phyloP scores from a whole-genome alignment of 23 tunicate genomes.

The Halocynthia aurantium region DNA sequence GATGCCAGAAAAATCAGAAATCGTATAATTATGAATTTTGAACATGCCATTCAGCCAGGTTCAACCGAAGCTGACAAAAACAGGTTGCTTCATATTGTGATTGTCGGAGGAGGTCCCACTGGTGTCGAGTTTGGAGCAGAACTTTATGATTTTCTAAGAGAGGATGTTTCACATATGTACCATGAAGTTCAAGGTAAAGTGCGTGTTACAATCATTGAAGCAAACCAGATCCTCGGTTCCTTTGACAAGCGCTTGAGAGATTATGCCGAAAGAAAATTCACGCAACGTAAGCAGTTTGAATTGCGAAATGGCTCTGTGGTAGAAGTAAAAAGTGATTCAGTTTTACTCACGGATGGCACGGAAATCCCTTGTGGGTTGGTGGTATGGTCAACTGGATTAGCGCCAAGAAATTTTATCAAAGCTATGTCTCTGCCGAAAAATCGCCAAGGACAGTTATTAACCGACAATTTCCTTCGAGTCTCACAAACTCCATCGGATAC shows the following conservation, averaged over 20 bases:
- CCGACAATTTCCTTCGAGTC: constrained; percentile 46
- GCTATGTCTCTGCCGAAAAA: constrained; percentile 46
- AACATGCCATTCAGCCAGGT: constrained; percentile 64
- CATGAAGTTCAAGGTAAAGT: constrained; percentile 52
- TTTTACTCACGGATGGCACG: constrained; percentile 53
- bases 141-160: constrained; percentile 74
- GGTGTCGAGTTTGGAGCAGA: constrained; percentile 96
- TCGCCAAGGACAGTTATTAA: constrained; percentile 50
- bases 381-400: constrained; percentile 90
- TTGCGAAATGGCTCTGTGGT: constrained; percentile 57
- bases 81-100: constrained; percentile 67
- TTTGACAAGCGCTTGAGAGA: constrained; percentile 69
- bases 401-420: constrained; percentile 65
- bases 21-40: constrained; percentile 73
- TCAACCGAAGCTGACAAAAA: constrained; percentile 51
- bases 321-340: constrained; percentile 45
- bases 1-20: constrained; percentile 78
- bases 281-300: constrained; percentile 63
- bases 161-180: constrained; percentile 69
- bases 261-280: constrained; percentile 81
- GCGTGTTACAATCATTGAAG: constrained; percentile 79
- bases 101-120: constrained; percentile 95
- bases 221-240: constrained; percentile 65
- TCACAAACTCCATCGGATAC: constrained; percentile 31
- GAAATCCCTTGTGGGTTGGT: constrained; percentile 78